These are phyloP conservation scores for Cygnus buccinator DNA, from an alignment of 2,113 vertebrate genomes.

Conservation along the genomic window DNA sequence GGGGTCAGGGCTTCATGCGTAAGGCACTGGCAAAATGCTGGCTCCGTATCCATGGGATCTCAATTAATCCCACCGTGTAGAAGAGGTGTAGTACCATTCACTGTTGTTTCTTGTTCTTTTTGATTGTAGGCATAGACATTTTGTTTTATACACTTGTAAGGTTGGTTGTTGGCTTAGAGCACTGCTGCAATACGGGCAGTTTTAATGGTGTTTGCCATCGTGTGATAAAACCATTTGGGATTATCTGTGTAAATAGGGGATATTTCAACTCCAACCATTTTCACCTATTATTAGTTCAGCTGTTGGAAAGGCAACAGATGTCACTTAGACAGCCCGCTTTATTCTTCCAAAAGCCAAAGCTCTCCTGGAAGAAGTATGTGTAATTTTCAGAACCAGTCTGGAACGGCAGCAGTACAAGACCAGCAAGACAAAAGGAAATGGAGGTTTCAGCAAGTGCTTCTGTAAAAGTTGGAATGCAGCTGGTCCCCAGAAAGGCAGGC, in stretches of 20 bases:
- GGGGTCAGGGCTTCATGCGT: background rate
- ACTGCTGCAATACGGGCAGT: background rate
- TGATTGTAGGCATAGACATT: background rate
- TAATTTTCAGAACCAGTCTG: background rate
- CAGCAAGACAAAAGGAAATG: background rate
- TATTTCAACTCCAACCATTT: background rate
- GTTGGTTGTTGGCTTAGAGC: background rate
- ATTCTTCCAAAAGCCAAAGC: background rate
- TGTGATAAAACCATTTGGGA: background rate
- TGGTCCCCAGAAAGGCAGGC: background rate
- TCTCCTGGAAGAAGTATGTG: background rate
- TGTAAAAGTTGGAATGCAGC: background rate
- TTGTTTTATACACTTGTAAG: background rate
- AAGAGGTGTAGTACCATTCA: background rate
- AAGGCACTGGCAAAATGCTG: background rate
- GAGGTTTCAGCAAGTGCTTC: slow-evolving; percentile 1
- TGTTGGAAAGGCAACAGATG: background rate
- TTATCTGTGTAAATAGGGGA: background rate
- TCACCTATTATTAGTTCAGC: background rate
- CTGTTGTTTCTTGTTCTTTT: background rate
- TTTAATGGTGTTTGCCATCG: background rate
- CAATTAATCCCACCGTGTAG: background rate
- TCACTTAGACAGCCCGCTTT: background rate
- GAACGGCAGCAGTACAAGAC: background rate
- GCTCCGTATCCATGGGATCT: background rate